Base-by-base conservation (phyloP, 2,888 invertebrate species). In the Apodemia hepburni region DNA sequence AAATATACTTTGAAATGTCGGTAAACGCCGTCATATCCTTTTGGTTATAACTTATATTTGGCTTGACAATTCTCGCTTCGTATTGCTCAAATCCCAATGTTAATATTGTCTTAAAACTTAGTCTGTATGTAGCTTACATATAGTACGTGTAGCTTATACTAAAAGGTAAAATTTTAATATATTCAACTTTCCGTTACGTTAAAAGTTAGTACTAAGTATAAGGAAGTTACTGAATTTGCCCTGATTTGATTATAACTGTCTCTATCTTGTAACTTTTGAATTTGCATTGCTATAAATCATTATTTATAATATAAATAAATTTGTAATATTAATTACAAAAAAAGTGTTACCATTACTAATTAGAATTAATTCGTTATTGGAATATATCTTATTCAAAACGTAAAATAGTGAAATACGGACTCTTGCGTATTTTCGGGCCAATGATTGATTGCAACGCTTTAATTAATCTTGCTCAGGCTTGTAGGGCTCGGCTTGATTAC, bases 381-480 rank as follows among this genome's bases (percentile, higher is more conserved):
- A 29, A 57, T 57, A 57, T 29, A 57, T 57, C 15, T 57, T 29
- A 57, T 57, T 57, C 54, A 57, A 27, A 29, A 15, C 54, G 29
- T 12, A 57, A n/a, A 57, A 57, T 27, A 29, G 72, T 59, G 66
- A 66, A 68, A 65, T 76, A 74, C 73, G 73, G 76, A 70, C 73
- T 51, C 63, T 51, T 57, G 63, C 75, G 77, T 79, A 79, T 81
- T 77, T 74, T 72, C 68, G 74, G 72, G 70, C 72, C 80, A 83
- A 85, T 87, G 88, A 88, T 88, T 86, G 85, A 88, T 88, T 87
- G 77, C 71, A 71, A 73, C 70, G 76, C 78, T 77, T 84, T 87
- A 87, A 88, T 88, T 87, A 87, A 88, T 88, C 87, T 87, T 87
- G 75, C 79, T 87, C 85, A 85, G 81, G 71, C 76, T 47, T 71